A percentile compares a stretch with the other conserved stretches of the same genome.
phyloP scores from a whole-genome alignment of 2,888 invertebrate genomes.

The Volucella inanis region DNA sequence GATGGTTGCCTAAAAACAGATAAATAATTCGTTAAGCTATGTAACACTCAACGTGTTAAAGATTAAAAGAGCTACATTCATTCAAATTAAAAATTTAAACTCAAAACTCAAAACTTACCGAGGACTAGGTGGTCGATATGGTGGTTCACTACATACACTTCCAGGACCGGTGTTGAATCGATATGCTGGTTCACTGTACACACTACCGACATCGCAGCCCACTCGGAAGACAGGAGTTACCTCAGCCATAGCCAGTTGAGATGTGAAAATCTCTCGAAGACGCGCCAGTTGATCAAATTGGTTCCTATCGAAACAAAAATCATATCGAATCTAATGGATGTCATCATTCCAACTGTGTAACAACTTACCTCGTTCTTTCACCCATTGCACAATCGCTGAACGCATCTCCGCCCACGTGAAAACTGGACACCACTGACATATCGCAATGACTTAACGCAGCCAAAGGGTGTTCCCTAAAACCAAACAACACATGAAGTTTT shows the following conservation, averaged over 20 bases:
- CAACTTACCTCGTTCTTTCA: constrained; percentile 81
- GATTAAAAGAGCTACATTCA: background rate
- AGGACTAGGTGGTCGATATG: constrained; percentile 86
- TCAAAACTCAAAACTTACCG: constrained; percentile 78
- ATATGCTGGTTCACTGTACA: constrained; percentile 83
- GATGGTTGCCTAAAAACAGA: constrained; percentile 79
- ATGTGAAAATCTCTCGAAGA: constrained; percentile 91
- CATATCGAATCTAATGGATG: background rate
- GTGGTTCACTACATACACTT: constrained; percentile 94
- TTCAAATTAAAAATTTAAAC: background rate
- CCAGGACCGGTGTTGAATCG: constrained; percentile 85
- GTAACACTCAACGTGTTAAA: background rate
- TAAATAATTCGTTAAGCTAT: background rate
- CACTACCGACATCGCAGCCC: constrained; percentile 82
- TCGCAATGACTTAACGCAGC: constrained; percentile 95
- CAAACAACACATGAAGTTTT: constrained; percentile 3
- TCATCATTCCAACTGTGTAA: background rate
- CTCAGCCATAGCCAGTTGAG: constrained; percentile 89
- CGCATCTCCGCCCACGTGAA: constrained; percentile 84
- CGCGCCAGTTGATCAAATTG: constrained; percentile 92
- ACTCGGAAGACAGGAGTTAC: constrained; percentile 86
- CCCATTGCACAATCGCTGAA: constrained; percentile 83
- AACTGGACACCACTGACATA: constrained; percentile 94
- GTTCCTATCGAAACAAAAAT: constrained; percentile 77
- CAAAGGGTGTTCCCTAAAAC: constrained; percentile 90